Base-by-base conservation (phyloP, 1,140 invertebrate genomes). In the Tetragonula clypearis region DNA sequence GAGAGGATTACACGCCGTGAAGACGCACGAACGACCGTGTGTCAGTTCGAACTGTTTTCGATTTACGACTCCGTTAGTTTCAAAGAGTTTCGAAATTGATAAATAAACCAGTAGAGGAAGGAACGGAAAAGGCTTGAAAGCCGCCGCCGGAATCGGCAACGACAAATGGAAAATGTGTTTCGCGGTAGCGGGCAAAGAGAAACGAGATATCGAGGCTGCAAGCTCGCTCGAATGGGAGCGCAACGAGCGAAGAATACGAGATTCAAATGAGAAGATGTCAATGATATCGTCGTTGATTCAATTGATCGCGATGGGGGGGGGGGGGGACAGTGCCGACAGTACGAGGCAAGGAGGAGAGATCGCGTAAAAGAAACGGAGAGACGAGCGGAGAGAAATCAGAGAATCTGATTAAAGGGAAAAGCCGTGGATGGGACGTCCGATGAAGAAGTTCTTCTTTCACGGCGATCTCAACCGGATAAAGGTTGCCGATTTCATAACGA, bases 401-500 rank as follows among this genome's bases (percentile, higher is more conserved):
- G 69, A 82, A 87, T 87, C 75, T 79, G 88, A 89, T 87, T 89
- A 81, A 89, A 69, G 23, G 73, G 41, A n/a, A 60, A 81, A 8
- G 55, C 58, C 58, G 23, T 17, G 21, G 21, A n/a, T 71, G 49
- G 26, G 21, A 53, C 17, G 19, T 62, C 15, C 41, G 82, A 84
- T 65, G 79, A 41, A 41, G 30, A 2, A 35, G 35, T 35, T 35
- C 41, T 35, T 35, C 41, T 23, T 49, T 49, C 41, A 49, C 41
- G 35, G 21, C 76, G 56, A 62, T 72, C 56, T 58, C n/a, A n/a
- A n/a, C 19, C 79, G 60, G 65, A 79, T n/a, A 68, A 77, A 69
- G 66, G 73, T 53, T 77, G 73, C 73, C 82, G 88, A 85, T 90
- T 89, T 81, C 62, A 87, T 90, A 89, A 90, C 62, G 86, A 87